These are phyloP conservation scores for Epizoanthus stellaris DNA, from an alignment of 92 coral and sea anemone species.

Conservation along the genomic window DNA sequence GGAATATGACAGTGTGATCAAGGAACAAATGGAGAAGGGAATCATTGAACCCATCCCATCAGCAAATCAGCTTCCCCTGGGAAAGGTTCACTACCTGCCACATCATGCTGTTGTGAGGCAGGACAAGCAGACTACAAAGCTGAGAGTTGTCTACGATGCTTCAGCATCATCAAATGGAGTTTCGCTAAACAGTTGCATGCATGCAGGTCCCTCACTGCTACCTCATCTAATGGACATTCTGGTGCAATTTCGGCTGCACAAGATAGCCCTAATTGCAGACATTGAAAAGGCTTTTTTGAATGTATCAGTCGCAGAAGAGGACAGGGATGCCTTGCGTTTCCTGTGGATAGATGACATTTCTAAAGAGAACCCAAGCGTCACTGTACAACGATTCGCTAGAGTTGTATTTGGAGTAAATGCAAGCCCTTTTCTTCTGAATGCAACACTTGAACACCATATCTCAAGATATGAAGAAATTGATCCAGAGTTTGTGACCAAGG, in stretches of 20 bases:
- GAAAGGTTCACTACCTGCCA: constrained; percentile 18
- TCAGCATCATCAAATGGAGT: constrained; percentile 30
- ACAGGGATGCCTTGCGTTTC: constrained; percentile 11
- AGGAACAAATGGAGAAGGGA: constrained; percentile 22
- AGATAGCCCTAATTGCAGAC: constrained; percentile 21
- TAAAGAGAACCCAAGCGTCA: constrained; percentile 15
- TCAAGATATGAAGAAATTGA: constrained; percentile 11
- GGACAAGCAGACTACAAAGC: not conserved
- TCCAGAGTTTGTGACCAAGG: not conserved
- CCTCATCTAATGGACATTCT: constrained; percentile 28
- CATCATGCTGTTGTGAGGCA: constrained; percentile 22
- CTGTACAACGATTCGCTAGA: constrained; percentile 13
- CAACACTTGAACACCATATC: constrained; percentile 2
- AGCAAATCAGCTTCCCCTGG: constrained; percentile 6
- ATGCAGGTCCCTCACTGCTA: constrained; percentile 27
- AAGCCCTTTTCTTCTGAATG: constrained; percentile 22
- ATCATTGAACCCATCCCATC: constrained; percentile 5
- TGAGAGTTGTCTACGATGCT: constrained; percentile 24
- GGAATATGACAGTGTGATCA: constrained; percentile 27
- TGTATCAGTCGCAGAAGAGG: constrained; percentile 14
- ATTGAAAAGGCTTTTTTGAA: constrained; percentile 10
- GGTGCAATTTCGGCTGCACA: constrained; percentile 33
- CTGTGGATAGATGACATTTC: constrained; percentile 20
- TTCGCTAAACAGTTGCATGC: constrained; percentile 24
- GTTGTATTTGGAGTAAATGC: constrained; percentile 31